Percentiles rank a stretch among this genome's conserved stretches.
Evolutionary conservation across 2,113 vertebrate species (phyloP).

Genomic region (Muntiacus reevesi): DNA sequence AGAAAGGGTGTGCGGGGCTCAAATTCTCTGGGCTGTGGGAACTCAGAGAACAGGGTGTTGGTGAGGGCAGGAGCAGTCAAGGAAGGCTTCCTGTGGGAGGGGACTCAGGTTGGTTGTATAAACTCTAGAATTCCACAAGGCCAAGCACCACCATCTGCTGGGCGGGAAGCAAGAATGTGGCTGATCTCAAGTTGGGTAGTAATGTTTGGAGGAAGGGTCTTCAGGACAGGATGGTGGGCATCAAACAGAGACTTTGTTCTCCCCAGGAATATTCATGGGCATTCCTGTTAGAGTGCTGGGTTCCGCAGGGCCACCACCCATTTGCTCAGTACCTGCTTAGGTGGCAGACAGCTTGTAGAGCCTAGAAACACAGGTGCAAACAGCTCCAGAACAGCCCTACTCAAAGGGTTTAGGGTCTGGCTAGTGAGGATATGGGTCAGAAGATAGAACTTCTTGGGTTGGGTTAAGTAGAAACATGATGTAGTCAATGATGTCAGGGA

Average conservation of each 20-base stretch:
- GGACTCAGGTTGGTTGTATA: background rate
- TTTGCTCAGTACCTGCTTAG: background rate
- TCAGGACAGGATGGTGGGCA: background rate
- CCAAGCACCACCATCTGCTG: background rate
- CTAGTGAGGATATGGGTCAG: background rate
- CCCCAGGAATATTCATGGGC: accelerated
- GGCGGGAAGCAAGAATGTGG: background rate
- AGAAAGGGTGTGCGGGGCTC: background rate
- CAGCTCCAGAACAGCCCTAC: accelerated
- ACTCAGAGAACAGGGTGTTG: background rate
- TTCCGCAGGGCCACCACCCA: accelerated
- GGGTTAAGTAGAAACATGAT: background rate
- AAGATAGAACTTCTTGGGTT: background rate
- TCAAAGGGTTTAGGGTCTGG: background rate
- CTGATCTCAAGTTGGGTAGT: background rate
- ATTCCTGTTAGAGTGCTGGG: background rate
- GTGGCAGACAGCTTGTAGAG: background rate
- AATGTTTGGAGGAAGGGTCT: background rate
- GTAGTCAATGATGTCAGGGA: background rate
- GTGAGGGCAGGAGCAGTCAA: background rate
- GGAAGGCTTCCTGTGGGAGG: background rate
- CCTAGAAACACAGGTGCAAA: background rate
- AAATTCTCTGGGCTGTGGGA: background rate
- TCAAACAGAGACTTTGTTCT: background rate
- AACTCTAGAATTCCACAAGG: background rate